Evolutionary conservation across 2,113 vertebrate genomes (phyloP), one percentile per base, ranked within the genome.

Genomic region (Hypocryptadius cinnamomeus): DNA sequence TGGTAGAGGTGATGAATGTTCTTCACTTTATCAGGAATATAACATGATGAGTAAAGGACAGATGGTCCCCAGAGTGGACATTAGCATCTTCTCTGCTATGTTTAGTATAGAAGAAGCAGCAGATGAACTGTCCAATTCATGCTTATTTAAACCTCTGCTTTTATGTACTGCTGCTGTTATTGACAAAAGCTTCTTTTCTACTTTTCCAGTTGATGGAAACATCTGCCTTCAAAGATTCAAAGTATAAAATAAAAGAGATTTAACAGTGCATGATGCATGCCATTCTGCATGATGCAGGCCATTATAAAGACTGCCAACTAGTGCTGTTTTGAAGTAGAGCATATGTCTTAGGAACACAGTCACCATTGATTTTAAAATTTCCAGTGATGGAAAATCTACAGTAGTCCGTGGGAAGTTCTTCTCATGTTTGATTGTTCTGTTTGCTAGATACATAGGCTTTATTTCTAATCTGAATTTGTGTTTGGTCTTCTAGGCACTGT

Each of bases 171-270:
- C 35, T 69, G 37, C 8, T 79, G 10, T 89, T 92, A 89, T 70
- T 92, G 85, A 85, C 50, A 87, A 87, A 92, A 92, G 24, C 42
- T 59, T 79, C 59, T 89, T 65, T 93, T 89, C 86, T 93, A 8
- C 37, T 56, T 92, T 90, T 90, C n/a, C 44, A 64, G 65, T 64
- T 91, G 87, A 85, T 89, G 56, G 89, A 91, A 91, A 89, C 42
- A 83, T 60, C 47, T 89, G 79, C 68, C 66, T 82, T 91, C 88
- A 93, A 88, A 93, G 60, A 73, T 84, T 93, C n/a, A 48, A 24
- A 57, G 24, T 24, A 78, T 68, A 90, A 92, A 92, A 76, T 53
- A 48, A 85, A 78, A 81, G 31, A 60, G 53, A 88, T 79, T 90
- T 72, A 48, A 78, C 45, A 60, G 11, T 65, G 44, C 63, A 27